phyloP scores from a whole-genome alignment of 2,113 vertebrate genomes.

The Natator depressus region DNA sequence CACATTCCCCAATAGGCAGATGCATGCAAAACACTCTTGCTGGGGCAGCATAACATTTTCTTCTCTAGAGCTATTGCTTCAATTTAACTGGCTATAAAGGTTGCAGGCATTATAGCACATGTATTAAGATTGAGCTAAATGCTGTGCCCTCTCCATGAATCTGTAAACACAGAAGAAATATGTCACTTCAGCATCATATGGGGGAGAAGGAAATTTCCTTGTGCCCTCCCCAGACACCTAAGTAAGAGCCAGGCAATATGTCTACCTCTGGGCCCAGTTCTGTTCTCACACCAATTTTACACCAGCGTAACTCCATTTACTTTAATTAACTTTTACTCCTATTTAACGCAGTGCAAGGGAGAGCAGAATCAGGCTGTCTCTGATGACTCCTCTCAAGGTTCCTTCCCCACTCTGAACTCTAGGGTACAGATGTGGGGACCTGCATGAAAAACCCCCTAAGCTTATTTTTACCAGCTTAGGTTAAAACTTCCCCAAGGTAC shows the following conservation, averaged over 20 bases:
- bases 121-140: background rate
- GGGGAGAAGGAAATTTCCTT: background rate
- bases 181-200: background rate
- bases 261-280: background rate
- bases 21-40: constrained; percentile 45
- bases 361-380: background rate
- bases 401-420: no score
- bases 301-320: background rate
- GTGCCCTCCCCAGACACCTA: background rate
- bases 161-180: background rate
- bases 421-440: no score
- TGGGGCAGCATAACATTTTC: constrained; percentile 55
- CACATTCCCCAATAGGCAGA: constrained; percentile 26
- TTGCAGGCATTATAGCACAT: background rate
- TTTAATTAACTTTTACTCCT: background rate
- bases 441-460: no score
- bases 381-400: rapidly evolving
- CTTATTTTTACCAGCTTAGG: no score
- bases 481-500: no score
- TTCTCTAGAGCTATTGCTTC: constrained; percentile 26
- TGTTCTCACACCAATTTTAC: background rate
- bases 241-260: background rate
- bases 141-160: background rate
- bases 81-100: background rate
- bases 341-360: background rate